These are phyloP conservation scores for Momotus momota DNA, from an alignment of 2,797 vertebrate genomes.

Conservation along the genomic window DNA sequence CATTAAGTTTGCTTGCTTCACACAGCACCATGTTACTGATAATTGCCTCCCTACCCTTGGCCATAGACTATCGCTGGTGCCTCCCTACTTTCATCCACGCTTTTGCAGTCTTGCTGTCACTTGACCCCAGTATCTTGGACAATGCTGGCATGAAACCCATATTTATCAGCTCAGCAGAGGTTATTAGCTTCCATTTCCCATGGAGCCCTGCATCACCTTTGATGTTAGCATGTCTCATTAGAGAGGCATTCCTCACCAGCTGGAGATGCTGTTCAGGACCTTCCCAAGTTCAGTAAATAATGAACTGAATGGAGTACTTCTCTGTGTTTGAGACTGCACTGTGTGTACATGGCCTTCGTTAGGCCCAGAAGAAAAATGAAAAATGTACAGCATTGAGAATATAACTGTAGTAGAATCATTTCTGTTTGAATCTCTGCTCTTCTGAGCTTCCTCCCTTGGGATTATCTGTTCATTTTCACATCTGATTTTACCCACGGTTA, in stretches of 20 bases:
- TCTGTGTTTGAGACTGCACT: not conserved
- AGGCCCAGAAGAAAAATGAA: not conserved
- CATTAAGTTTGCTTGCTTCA: not conserved
- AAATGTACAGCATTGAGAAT: not conserved
- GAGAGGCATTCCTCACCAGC: conserved; percentile 26
- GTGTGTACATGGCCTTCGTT: not conserved
- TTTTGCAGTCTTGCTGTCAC: not conserved
- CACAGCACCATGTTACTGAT: not conserved
- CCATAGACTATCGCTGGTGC: not conserved
- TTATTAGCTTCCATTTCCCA: conserved; percentile 27
- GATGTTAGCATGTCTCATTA: conserved; percentile 26
- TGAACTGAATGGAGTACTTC: not conserved
- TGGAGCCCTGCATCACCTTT: conserved; percentile 7
- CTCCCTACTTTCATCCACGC: not conserved
- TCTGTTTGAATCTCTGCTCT: not conserved
- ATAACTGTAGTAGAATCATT: not conserved
- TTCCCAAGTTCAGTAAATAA: conserved; percentile 26
- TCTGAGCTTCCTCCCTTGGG: not conserved
- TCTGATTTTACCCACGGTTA: conserved; percentile 4
- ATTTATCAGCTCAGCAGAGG: conserved; percentile 3
- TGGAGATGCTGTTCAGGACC: not conserved
- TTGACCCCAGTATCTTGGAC: not conserved
- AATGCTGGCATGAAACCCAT: not conserved
- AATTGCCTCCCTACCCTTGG: not conserved
- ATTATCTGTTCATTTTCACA: not conserved